Evolutionary conservation across 2,888 invertebrate genomes (phyloP).

Genomic region (Slavum lentiscoides): DNA sequence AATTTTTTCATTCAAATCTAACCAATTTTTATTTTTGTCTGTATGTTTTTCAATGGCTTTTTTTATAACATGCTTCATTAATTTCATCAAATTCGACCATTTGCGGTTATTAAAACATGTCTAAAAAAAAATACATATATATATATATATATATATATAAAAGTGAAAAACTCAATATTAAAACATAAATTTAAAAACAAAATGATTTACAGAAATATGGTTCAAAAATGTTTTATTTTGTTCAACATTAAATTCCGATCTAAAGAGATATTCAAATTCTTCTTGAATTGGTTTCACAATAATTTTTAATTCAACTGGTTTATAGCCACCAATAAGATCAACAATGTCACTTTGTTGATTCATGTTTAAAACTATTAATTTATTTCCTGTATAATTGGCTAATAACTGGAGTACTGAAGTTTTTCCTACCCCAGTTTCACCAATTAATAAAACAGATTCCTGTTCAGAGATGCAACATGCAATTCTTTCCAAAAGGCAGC

Average conservation of each 20-base stretch:
- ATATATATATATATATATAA: not conserved
- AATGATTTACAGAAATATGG: constrained; percentile 69
- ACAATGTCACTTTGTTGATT: constrained; percentile 98
- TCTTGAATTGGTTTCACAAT: constrained; percentile 78
- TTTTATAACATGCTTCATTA: constrained; percentile 74
- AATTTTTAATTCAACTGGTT: constrained; percentile 88
- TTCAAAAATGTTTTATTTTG: constrained; percentile 80
- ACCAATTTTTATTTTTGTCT: constrained; percentile 63
- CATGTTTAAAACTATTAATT: constrained; percentile 93
- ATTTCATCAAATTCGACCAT: constrained; percentile 72
- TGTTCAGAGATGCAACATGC: constrained; percentile 78
- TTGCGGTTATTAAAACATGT: constrained; percentile 72
- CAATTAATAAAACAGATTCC: constrained; percentile 92
- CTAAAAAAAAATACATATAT: constrained; percentile 58
- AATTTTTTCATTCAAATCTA: constrained; percentile 69
- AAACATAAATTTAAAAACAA: not conserved
- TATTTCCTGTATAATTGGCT: constrained; percentile 80
- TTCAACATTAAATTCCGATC: constrained; percentile 71
- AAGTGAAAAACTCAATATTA: not conserved
- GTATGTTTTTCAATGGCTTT: constrained; percentile 65
- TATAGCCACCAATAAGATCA: constrained; percentile 93
- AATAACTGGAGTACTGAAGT: constrained; percentile 93
- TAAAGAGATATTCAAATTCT: constrained; percentile 82
- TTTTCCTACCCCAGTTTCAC: constrained; percentile 98
- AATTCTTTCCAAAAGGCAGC: constrained; percentile 83